A percentile compares a stretch with the other conserved stretches of the same genome.
Evolutionary conservation across 2,888 invertebrate species (phyloP).

Genomic region (Salticus scenicus): DNA sequence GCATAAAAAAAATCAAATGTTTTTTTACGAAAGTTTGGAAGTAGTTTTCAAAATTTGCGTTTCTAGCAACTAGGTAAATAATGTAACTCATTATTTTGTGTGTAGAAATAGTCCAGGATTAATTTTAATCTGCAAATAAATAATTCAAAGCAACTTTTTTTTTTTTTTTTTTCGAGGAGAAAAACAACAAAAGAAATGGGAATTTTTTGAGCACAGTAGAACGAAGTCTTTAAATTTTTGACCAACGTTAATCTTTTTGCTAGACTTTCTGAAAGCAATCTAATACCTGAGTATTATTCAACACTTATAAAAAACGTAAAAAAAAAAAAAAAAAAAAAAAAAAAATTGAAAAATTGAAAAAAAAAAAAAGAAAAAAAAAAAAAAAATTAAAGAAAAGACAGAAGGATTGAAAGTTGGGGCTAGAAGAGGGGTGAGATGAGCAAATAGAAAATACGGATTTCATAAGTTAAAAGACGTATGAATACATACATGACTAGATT

Average conservation of each 20-base stretch:
- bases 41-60: conserved; percentile 21
- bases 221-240: conserved; percentile 52
- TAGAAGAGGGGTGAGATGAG: conserved; percentile 11
- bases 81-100: conserved; percentile 33
- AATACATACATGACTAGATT: conserved; percentile 53
- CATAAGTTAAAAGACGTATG: conserved; percentile 68
- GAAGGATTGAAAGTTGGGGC: neutral
- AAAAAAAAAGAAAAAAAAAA: conserved; percentile 22
- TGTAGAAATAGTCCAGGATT: conserved; percentile 49
- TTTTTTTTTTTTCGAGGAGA: conserved; percentile 13
- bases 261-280: conserved; percentile 37
- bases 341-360: conserved; percentile 18
- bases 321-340: no score
- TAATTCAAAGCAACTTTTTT: conserved; percentile 65
- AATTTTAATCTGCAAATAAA: conserved; percentile 68
- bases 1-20: neutral
- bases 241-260: conserved; percentile 61
- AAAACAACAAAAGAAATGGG: conserved; percentile 21
- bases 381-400: conserved; percentile 20
- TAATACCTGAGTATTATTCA: conserved; percentile 56
- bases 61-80: conserved; percentile 38
- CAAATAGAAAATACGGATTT: conserved; percentile 62
- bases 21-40: neutral
- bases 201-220: conserved; percentile 16
- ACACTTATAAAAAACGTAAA: conserved; percentile 45